phyloP scores from a whole-genome alignment of 2,888 invertebrate genomes.

The Bursaphelenchus okinawaensis region DNA sequence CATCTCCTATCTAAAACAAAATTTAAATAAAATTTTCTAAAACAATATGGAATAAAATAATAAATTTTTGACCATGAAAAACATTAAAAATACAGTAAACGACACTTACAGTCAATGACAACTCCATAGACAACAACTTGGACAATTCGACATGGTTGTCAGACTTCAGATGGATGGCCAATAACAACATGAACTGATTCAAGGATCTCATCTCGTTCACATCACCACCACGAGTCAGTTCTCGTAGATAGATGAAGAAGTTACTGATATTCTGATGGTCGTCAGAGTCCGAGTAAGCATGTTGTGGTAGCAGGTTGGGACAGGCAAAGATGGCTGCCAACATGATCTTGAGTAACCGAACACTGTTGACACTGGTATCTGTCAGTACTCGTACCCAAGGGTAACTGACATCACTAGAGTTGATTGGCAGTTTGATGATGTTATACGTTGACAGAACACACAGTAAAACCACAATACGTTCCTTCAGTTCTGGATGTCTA shows the following conservation, averaged over 20 bases:
- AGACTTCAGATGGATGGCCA: conserved; percentile 32
- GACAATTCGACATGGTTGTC: conserved; percentile 25
- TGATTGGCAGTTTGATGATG: background rate
- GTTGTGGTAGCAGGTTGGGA: conserved; percentile 19
- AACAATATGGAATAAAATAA: too few relatives aligned
- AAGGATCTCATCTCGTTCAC: conserved; percentile 18
- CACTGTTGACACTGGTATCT: conserved; percentile 6
- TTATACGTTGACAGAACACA: conserved; percentile 18
- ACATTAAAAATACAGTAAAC: background rate
- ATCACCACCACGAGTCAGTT: conserved; percentile 10
- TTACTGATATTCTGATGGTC: conserved; percentile 13
- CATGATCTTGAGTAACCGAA: conserved; percentile 22
- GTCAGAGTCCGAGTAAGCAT: conserved; percentile 15
- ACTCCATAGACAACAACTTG: conserved; percentile 14
- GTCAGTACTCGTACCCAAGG: conserved; percentile 13
- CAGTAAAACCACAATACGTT: conserved; percentile 19
- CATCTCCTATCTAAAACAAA: background rate
- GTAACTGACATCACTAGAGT: background rate
- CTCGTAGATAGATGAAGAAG: conserved; percentile 19
- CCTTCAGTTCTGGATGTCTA: background rate
- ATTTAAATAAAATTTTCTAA: background rate
- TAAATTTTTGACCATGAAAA: background rate
- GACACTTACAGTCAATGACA: conserved; percentile 14
- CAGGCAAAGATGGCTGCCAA: conserved; percentile 26
- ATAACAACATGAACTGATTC: conserved; percentile 29